These are phyloP conservation scores for Caenorhabditis uteleia DNA, from an alignment of 2,888 invertebrate species.

Conservation along the genomic window DNA sequence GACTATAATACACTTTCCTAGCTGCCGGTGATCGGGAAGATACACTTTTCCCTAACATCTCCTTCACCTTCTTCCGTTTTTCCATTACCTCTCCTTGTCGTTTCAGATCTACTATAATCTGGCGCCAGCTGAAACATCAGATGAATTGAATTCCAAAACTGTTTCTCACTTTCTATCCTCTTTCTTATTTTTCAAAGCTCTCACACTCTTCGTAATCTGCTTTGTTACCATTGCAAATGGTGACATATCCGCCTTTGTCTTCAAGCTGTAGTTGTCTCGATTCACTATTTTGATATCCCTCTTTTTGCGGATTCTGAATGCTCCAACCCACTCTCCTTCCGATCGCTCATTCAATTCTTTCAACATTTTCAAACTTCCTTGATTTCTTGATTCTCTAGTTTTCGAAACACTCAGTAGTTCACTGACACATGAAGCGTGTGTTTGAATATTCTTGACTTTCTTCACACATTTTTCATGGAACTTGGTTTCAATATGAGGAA, in stretches of 20 bases:
- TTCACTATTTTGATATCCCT: conserved; percentile 10
- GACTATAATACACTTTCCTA: no score
- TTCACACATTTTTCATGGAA: conserved; percentile 34
- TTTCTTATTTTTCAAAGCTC: conserved; percentile 38
- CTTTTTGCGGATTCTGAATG: conserved; percentile 31
- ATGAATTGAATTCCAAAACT: neutral
- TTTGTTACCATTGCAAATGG: conserved; percentile 28
- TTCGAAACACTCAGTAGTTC: conserved; percentile 16
- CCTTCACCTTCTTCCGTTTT: conserved; percentile 24
- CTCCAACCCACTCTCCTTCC: conserved; percentile 20
- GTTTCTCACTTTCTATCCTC: conserved; percentile 15
- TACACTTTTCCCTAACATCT: conserved; percentile 30
- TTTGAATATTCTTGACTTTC: conserved; percentile 10
- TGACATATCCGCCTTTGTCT: conserved; percentile 9
- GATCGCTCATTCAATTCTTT: conserved; percentile 1
- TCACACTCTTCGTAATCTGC: conserved; percentile 35
- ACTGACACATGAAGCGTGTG: conserved; percentile 42
- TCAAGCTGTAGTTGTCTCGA: conserved; percentile 8
- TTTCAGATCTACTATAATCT: conserved; percentile 34
- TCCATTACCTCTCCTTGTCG: conserved; percentile 24
- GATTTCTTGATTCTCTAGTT: neutral
- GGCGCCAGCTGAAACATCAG: conserved; percentile 19
- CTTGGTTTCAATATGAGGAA: conserved; percentile 16
- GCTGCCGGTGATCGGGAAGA: neutral
- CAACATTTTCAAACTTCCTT: conserved; percentile 4